These are phyloP conservation scores for Macrosiphum euphorbiae DNA, from an alignment of 2,888 invertebrate species.

Conservation along the genomic window DNA sequence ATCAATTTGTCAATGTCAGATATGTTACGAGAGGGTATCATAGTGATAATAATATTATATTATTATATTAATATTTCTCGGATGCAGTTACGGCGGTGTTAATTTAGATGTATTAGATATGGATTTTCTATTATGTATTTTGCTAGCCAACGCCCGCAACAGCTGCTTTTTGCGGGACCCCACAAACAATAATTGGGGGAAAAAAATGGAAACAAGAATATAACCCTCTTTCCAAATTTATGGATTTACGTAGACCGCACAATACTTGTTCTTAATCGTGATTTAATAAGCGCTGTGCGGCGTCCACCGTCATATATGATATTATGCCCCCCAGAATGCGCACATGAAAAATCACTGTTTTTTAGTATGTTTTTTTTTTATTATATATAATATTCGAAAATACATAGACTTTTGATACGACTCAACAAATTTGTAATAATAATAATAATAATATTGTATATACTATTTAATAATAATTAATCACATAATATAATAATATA, in stretches of 20 bases:
- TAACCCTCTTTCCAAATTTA: conserved; percentile 59
- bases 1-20: conserved; percentile 60
- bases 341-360: conserved; percentile 51
- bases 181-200: not conserved
- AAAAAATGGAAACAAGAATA: conserved; percentile 26
- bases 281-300: conserved; percentile 39
- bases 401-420: conserved; percentile 60
- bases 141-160: not conserved
- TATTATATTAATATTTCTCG: conserved; percentile 56
- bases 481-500: conserved; percentile 38
- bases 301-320: too few species aligned
- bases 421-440: conserved; percentile 46
- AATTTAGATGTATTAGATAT: conserved; percentile 64
- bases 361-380: not conserved
- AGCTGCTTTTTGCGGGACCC: conserved; percentile 48
- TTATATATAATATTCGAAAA: conserved; percentile 46
- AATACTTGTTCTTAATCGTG: conserved; percentile 52
- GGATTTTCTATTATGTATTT: conserved; percentile 53
- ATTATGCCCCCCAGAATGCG: not conserved
- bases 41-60: not conserved
- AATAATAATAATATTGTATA: not conserved
- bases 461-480: conserved; percentile 30
- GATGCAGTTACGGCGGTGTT: conserved; percentile 24
- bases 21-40: not conserved
- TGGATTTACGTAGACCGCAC: conserved; percentile 55